Base-by-base conservation (phyloP, 1,140 invertebrate genomes). In the Papilio glaucus region DNA sequence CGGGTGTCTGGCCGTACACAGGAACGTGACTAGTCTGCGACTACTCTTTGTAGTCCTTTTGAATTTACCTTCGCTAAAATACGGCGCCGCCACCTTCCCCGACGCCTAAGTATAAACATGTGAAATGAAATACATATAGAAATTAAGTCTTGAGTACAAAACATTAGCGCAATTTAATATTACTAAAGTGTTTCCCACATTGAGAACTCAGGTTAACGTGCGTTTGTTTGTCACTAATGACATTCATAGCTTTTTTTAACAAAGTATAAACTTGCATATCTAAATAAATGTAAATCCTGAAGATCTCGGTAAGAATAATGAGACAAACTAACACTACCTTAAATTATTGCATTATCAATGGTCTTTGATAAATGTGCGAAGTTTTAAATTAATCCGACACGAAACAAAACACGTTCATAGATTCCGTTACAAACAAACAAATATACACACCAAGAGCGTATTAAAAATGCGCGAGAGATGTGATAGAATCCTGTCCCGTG, bases 1-100 rank as follows among this genome's bases (percentile, higher is more conserved):
- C 37, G 37, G n/a, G 15, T 65, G 62, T 65, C 62, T 65, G 62
- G 33, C 62, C 33, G 62, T 65, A 65, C 57, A 29, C 4, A 33
- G 67, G 33, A 18, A 69, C 67, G 67, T 69, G 67, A 69, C 67
- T 69, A 53, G 67, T 69, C 67, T 53, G 15, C 21, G 18, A 53
- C 18, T 21, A 18, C 67, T 49, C 67, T 69, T 69, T 53, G 67
- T 69, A 29, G 67, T 53, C 67, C 33, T 69, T 69, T 69, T 49
- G 67, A 69, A 69, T 69, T 69, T 37, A 49, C 42, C 37, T 57
- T 12, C 29, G 26, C 15, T 65, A 41, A 65, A 69, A 69, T 13
- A 69, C 67, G 29, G 13, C 29, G 45, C 29, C 26, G 67, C 67
- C 67, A 69, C 67, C 67, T 69, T 37, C 26, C n/a, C 42, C 18